Conservation (phyloP, 2,797 vertebrate species). For the Acanthopagrus latus region DNA sequence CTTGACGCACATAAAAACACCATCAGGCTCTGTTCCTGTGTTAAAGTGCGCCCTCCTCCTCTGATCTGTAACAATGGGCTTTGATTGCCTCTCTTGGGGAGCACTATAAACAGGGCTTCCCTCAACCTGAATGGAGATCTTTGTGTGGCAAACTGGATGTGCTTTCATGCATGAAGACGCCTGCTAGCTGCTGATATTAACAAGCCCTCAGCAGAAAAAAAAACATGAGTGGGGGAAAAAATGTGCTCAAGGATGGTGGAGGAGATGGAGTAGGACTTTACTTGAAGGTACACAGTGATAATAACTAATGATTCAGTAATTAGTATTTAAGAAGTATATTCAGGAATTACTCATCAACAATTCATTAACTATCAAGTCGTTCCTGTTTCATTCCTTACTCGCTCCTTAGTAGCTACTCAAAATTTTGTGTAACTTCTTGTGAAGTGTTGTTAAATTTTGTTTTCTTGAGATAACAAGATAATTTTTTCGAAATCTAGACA, state of each 20-base stretch:
- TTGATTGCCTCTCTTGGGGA: slow-evolving; percentile 64
- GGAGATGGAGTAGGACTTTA: neutral
- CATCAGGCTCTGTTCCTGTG: slow-evolving; percentile 33
- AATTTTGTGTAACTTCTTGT: no score
- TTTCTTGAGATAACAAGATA: no score
- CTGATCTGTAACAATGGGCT: slow-evolving; percentile 66
- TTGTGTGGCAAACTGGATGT: slow-evolving; percentile 59
- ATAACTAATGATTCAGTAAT: no score
- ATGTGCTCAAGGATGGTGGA: slow-evolving; percentile 33
- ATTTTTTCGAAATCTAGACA: no score
- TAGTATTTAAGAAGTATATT: no score
- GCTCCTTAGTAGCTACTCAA: no score
- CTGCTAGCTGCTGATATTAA: slow-evolving; percentile 72
- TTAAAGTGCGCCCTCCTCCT: slow-evolving; percentile 48
- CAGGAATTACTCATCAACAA: no score
- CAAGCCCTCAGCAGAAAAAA: slow-evolving; percentile 59
- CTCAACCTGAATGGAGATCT: slow-evolving; percentile 63
- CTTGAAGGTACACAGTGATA: no score
- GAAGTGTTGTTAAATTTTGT: no score
- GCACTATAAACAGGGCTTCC: slow-evolving; percentile 65
- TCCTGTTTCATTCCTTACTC: no score
- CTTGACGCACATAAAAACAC: slow-evolving; percentile 44
- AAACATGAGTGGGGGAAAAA: neutral
- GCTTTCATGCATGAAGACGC: slow-evolving; percentile 68
- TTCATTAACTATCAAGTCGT: no score